Base-by-base conservation (phyloP, 2,888 invertebrate species). In the Boloria selene region DNA sequence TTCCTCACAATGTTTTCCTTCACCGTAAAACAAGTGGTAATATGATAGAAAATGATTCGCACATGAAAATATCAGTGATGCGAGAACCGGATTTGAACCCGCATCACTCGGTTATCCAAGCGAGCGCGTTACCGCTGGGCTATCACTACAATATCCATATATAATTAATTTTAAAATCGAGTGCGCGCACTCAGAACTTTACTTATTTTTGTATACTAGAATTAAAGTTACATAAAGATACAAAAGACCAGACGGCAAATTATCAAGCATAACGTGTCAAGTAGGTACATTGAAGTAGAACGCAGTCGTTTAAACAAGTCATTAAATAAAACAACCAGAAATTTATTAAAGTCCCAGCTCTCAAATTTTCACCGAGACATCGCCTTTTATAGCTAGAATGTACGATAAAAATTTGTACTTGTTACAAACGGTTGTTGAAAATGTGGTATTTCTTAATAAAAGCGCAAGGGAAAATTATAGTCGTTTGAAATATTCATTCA, bases 301-400 rank as follows among this genome's bases (percentile, higher is more conserved):
- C 18, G 42, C 42, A 18, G 42, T n/a, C 44, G 44, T 61, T 44
- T 59, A 17, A 22, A 31, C 18, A 38, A 2, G n/a, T 52, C 22
- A 50, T 60, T 51, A 61, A 61, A 52, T 52, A 26, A 61, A 52
- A 52, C 18, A 16, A 6, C 31, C 26, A 52, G 44, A 61, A 61
- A 52, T 47, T 45, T 58, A 50, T 60, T 38, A 50, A 18, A 44
- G 18, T 16, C 51, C 4, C 42, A 2, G 22, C 42, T 52, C 13
- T 17, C 52, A 52, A 42, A 60, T 51, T 42, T 50, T 17, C 59
- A 60, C 50, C 17, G 42, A 61, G 44, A 16, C 44, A 42, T 44
- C 26, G 22, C n/a, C 16, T 26, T 50, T 59, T 61, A 61, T n/a
- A 52, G 52, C 26, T 61, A 22, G 5, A n/a, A 45, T 18, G 22